phyloP scores from a whole-genome alignment of 2,797 vertebrate species.

The Podarcis lilfordi region DNA sequence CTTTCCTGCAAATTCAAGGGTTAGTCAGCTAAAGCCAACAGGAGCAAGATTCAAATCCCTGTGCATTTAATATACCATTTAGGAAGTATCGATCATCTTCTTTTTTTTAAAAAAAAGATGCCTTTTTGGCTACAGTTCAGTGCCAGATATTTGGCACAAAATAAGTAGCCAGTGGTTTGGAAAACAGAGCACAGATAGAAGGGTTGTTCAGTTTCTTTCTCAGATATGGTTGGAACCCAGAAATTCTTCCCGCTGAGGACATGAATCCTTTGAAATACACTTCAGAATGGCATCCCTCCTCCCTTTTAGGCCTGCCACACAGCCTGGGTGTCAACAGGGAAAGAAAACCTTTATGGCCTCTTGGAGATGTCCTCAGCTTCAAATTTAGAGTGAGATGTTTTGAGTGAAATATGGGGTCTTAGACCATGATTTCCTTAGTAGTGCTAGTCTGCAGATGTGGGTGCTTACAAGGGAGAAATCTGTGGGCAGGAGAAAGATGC shows the following conservation, averaged over 20 bases:
- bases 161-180: slow-evolving; percentile 49
- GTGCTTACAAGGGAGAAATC: no score
- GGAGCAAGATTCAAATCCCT: slow-evolving; percentile 5
- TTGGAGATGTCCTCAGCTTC: neutral
- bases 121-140: slow-evolving; percentile 42
- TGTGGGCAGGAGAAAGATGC: no score
- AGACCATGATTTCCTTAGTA: neutral
- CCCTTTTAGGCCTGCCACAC: neutral
- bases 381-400: neutral
- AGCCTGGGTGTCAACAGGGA: neutral
- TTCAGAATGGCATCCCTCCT: neutral
- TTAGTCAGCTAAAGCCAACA: slow-evolving; percentile 34
- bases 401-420: neutral
- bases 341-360: neutral
- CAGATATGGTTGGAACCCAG: neutral
- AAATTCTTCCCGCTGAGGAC: neutral
- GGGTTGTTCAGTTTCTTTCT: neutral
- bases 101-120: neutral
- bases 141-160: slow-evolving; percentile 33
- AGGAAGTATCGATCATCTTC: slow-evolving; percentile 9
- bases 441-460: neutral
- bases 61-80: slow-evolving; percentile 30
- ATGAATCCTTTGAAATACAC: neutral
- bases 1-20: slow-evolving; percentile 10
- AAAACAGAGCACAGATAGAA: slow-evolving; percentile 25